Evolutionary conservation across 2,113 vertebrate genomes (phyloP).

Genomic region (Astatoreochromis straeleni): DNA sequence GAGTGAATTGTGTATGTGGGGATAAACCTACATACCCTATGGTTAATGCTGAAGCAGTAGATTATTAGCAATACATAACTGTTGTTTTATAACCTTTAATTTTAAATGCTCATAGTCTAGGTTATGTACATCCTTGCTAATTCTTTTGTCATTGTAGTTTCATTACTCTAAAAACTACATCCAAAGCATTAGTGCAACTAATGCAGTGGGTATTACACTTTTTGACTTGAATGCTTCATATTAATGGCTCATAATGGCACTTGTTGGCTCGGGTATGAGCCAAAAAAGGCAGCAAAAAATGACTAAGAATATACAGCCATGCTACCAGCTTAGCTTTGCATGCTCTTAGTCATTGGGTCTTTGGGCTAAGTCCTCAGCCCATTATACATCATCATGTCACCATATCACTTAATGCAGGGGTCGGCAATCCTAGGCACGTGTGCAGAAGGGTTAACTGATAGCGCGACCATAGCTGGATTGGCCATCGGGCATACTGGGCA

Average conservation of each 20-base stretch:
- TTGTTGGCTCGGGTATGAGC: not conserved
- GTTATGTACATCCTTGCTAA: not conserved
- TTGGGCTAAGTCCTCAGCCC: not conserved
- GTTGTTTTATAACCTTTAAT: not conserved
- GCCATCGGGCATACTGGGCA: not conserved
- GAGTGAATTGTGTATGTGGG: not conserved
- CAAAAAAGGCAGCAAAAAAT: not conserved
- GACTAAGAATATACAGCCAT: not conserved
- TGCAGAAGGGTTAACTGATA: not conserved
- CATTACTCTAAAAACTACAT: not conserved
- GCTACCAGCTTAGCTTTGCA: not conserved
- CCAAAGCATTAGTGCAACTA: not conserved
- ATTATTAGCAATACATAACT: not conserved
- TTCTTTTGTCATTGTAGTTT: not conserved
- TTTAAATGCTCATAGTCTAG: not conserved
- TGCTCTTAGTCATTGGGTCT: not conserved
- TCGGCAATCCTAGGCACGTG: not conserved
- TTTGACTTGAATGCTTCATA: not conserved
- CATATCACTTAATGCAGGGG: not conserved
- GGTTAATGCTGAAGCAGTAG: not conserved
- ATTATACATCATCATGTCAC: not conserved
- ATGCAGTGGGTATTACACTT: not conserved
- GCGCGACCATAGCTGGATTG: not conserved
- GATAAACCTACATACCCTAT: not conserved
- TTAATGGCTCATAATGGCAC: not conserved